Conservation (phyloP, 2,888 invertebrate genomes). For the Oxycera nigricornis region DNA sequence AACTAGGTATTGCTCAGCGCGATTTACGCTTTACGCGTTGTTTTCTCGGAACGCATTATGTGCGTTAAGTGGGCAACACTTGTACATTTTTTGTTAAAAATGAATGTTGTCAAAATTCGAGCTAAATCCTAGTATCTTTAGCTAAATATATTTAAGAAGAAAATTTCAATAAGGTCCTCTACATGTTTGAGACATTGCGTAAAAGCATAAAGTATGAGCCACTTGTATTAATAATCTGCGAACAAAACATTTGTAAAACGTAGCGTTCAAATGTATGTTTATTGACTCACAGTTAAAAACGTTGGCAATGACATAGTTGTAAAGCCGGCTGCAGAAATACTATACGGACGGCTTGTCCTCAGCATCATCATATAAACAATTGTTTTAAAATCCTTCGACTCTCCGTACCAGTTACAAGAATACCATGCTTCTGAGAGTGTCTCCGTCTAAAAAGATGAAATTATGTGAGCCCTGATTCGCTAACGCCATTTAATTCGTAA, state of each 20-base stretch:
- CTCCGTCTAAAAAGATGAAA: slow-evolving; percentile 54
- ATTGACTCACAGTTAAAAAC: slow-evolving; percentile 50
- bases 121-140: too few relatives aligned
- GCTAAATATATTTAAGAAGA: too few relatives aligned
- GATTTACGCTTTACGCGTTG: too few relatives aligned
- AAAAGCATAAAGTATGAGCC: slow-evolving; percentile 41
- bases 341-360: slow-evolving; percentile 50
- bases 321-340: slow-evolving; percentile 54
- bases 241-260: neutral
- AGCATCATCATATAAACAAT: slow-evolving; percentile 54
- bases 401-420: slow-evolving; percentile 55
- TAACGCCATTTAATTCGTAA: too few relatives aligned
- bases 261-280: too few relatives aligned
- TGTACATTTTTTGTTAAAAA: too few relatives aligned
- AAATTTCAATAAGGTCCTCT: neutral
- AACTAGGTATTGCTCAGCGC: too few relatives aligned
- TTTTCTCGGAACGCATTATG: too few relatives aligned
- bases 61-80: too few relatives aligned
- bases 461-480: too few relatives aligned
- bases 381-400: slow-evolving; percentile 52
- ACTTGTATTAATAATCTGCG: slow-evolving; percentile 41
- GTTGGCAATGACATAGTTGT: slow-evolving; percentile 54
- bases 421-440: slow-evolving; percentile 52
- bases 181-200: slow-evolving; percentile 11
- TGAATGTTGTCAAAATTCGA: too few relatives aligned